phyloP scores from a whole-genome alignment of 2,797 vertebrate genomes.

The Pseudochirops corinnae region DNA sequence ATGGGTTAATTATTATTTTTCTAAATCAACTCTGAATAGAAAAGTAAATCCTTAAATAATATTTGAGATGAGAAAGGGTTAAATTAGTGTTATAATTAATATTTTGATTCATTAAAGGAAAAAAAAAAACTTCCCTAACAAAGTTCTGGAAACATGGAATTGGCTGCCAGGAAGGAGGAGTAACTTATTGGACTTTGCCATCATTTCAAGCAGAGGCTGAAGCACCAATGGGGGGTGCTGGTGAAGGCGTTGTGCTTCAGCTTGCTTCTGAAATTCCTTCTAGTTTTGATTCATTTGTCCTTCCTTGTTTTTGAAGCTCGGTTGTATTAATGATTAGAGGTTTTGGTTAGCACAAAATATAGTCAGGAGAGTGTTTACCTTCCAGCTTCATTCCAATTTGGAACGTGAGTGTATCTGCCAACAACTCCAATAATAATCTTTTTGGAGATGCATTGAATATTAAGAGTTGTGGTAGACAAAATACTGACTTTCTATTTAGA shows the following conservation, averaged over 20 bases:
- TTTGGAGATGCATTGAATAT: neutral
- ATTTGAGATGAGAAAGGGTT: neutral
- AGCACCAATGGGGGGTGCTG: neutral
- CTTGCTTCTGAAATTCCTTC: neutral
- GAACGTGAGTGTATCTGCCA: neutral
- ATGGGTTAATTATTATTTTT: neutral
- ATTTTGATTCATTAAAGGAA: slow-evolving; percentile 1
- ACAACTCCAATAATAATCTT: neutral
- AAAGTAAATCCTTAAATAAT: neutral
- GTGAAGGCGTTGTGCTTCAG: too few relatives aligned
- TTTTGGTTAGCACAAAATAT: neutral
- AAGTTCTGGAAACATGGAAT: neutral
- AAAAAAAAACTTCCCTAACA: neutral
- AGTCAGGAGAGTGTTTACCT: too few relatives aligned
- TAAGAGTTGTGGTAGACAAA: neutral
- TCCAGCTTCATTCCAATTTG: neutral
- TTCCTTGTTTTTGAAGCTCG: neutral
- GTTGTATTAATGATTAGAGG: neutral
- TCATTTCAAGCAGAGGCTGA: neutral
- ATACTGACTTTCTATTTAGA: neutral
- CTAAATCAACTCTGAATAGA: neutral
- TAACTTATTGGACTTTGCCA: too few relatives aligned
- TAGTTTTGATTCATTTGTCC: neutral
- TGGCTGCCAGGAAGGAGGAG: neutral
- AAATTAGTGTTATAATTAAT: neutral